phyloP scores from a whole-genome alignment of 1,140 invertebrate species.

The Drosophila trapezifrons region DNA sequence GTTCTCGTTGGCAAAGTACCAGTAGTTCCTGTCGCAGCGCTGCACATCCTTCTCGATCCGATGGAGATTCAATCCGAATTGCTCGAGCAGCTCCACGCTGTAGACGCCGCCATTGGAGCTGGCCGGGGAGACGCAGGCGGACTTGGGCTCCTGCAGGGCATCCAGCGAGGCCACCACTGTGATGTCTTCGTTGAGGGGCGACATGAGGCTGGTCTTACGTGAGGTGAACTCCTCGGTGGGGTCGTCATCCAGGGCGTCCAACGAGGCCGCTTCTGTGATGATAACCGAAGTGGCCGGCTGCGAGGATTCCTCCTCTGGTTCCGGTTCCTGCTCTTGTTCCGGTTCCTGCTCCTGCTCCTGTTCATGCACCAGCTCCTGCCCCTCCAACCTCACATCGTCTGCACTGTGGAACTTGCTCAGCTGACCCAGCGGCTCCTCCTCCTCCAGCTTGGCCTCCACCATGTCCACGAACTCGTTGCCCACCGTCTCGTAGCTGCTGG shows the following conservation, averaged over 20 bases:
- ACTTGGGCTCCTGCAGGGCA: conserved; percentile 85
- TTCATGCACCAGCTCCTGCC: conserved; percentile 17
- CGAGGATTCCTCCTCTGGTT: conserved; percentile 33
- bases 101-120: conserved; percentile 95
- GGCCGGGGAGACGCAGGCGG: conserved; percentile 90
- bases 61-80: conserved; percentile 95
- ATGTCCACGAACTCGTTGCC: conserved; percentile 81
- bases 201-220: conserved; percentile 80
- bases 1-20: conserved; percentile 95
- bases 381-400: conserved; percentile 63
- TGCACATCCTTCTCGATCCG: conserved; percentile 98
- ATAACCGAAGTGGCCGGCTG: conserved; percentile 85
- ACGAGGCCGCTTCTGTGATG: conserved; percentile 87
- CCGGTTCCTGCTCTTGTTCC: conserved; percentile 4
- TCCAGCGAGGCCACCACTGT: conserved; percentile 79
- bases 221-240: conserved; percentile 76
- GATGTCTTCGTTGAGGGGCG: conserved; percentile 79
- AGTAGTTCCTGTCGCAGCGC: conserved; percentile 96
- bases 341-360: background rate
- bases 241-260: conserved; percentile 79
- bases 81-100: conserved; percentile 93
- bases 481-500: conserved; percentile 83
- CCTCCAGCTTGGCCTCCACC: conserved; percentile 50
- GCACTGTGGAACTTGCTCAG: conserved; percentile 74
- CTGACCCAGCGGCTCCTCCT: conserved; percentile 42